These are phyloP conservation scores for Lobophora halterata DNA, from an alignment of 2,888 invertebrate genomes.

Conservation along the genomic window DNA sequence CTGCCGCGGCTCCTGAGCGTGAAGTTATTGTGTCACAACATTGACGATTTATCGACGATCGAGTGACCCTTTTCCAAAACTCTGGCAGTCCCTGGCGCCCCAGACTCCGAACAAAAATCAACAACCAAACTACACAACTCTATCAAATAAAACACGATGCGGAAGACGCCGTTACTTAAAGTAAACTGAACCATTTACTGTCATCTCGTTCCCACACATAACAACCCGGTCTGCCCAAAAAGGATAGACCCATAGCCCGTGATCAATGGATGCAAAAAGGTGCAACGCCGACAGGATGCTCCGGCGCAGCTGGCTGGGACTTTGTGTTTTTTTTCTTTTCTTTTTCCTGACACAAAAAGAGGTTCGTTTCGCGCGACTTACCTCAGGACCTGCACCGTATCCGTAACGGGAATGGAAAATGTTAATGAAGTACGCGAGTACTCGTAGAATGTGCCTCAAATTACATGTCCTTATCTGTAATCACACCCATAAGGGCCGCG, in stretches of 20 bases:
- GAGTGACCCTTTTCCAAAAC: constrained; percentile 45
- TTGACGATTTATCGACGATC: constrained; percentile 61
- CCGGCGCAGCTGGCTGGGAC: constrained; percentile 77
- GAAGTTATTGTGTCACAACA: constrained; percentile 58
- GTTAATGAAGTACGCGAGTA: constrained; percentile 64
- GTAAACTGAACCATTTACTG: constrained; percentile 43
- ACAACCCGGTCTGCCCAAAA: constrained; percentile 35
- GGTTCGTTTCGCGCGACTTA: constrained; percentile 73
- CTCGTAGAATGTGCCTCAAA: constrained; percentile 57
- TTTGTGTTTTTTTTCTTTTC: constrained; percentile 63
- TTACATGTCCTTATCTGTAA: constrained; percentile 51
- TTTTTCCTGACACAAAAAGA: constrained; percentile 63
- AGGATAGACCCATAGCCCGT: constrained; percentile 53
- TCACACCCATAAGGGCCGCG: too few relatives aligned
- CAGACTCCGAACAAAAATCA: constrained; percentile 49
- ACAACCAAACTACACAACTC: constrained; percentile 52
- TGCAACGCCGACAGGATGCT: constrained; percentile 76
- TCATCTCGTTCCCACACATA: constrained; percentile 50
- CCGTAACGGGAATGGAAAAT: constrained; percentile 74
- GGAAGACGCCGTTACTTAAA: constrained; percentile 70
- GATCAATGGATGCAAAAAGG: constrained; percentile 69
- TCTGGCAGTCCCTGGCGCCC: constrained; percentile 35
- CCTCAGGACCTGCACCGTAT: constrained; percentile 60
- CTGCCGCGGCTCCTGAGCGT: constrained; percentile 37
- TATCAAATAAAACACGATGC: constrained; percentile 62